A percentile compares a stretch with the other conserved stretches of the same genome.
Conservation (phyloP, 2,113 vertebrate species). For the Bufo bufo region DNA sequence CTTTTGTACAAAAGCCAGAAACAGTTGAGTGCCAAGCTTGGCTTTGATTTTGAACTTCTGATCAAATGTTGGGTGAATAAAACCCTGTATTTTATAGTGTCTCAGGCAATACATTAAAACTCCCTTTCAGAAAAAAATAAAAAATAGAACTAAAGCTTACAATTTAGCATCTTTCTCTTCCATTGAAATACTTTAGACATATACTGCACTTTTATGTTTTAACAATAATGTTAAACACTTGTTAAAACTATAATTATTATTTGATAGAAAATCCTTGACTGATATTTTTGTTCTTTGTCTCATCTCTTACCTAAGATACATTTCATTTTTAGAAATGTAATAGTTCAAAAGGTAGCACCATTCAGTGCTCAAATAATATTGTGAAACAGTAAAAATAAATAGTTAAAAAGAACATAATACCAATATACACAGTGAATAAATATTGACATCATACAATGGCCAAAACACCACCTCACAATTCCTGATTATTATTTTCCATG, state of each 20-base stretch:
- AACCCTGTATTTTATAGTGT: not conserved
- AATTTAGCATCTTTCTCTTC: not conserved
- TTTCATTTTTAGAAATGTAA: not conserved
- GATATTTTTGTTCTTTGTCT: no score
- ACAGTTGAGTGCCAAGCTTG: conserved; percentile 1
- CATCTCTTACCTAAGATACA: no score
- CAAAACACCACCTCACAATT: no score
- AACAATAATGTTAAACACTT: not conserved
- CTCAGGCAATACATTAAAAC: not conserved
- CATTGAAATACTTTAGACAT: no score
- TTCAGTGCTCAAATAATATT: no score
- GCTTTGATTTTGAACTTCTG: conserved; percentile 23
- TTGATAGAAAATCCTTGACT: not conserved
- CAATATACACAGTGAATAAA: no score
- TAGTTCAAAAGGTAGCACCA: no score
- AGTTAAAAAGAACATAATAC: no score
- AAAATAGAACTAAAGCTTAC: not conserved
- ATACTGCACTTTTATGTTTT: no score
- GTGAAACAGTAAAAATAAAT: no score
- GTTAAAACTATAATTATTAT: not conserved
- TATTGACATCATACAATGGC: no score
- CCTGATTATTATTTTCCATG: no score
- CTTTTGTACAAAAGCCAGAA: conserved; percentile 3
- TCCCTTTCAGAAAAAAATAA: not conserved
- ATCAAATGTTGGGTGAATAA: conserved; percentile 12